Conservation (phyloP, 2,888 invertebrate species). For the Dermolepida albohirtum region DNA sequence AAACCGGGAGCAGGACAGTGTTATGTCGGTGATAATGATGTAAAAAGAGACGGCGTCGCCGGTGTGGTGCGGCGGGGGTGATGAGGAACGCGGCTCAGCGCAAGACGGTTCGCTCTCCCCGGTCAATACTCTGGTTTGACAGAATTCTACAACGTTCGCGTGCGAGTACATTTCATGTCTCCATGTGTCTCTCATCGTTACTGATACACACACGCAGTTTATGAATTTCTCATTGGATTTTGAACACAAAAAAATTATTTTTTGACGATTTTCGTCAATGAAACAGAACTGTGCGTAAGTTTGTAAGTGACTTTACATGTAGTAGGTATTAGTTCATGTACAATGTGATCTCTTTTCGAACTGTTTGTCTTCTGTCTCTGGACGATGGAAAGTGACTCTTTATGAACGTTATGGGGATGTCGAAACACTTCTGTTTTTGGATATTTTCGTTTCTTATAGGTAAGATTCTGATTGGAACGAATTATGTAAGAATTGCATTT, state of each 20-base stretch:
- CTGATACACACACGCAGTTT: slow-evolving; percentile 13
- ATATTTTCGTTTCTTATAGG: slow-evolving; percentile 46
- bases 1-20: slow-evolving; percentile 11
- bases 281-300: background rate
- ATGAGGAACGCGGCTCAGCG: slow-evolving; percentile 48
- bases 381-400: slow-evolving; percentile 38
- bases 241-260: background rate
- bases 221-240: slow-evolving; percentile 4
- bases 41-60: background rate
- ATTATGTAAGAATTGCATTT: slow-evolving; percentile 9
- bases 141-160: slow-evolving; percentile 47
- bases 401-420: slow-evolving; percentile 40
- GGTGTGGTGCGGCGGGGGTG: slow-evolving; percentile 43
- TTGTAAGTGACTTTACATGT: background rate
- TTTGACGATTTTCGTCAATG: background rate
- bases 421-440: slow-evolving; percentile 38
- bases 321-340: background rate
- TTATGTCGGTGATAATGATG: background rate
- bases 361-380: slow-evolving; percentile 13
- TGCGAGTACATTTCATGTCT: slow-evolving; percentile 46
- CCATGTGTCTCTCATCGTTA: slow-evolving; percentile 26
- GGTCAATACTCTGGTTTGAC: slow-evolving; percentile 51
- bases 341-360: slow-evolving; percentile 25
- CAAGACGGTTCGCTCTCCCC: slow-evolving; percentile 50
- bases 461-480: slow-evolving; percentile 17